Evolutionary conservation across 2,797 vertebrate genomes (phyloP), one percentile per base, ranked within the genome.

Genomic region (Clarias laeviceps): DNA sequence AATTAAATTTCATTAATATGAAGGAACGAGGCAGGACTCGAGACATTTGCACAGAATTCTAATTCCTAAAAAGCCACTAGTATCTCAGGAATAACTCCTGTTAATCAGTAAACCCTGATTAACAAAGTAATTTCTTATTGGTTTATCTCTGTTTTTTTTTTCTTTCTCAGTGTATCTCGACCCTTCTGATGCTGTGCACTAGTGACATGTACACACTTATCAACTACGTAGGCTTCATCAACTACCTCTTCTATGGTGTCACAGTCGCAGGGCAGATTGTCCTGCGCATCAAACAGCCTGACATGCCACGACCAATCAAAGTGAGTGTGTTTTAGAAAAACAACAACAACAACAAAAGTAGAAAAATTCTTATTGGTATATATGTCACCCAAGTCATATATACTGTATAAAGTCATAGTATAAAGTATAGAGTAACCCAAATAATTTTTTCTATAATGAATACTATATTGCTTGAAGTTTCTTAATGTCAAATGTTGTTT

Each of bases 171-270:
- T 97, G 97, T 80, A 86, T 97, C 74, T 98, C 97, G 78, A 98
- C 97, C 1, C 93, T 98, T 88, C 94, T 98, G 37, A 98, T 98
- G 97, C 93, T 98, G 93, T 97, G 97, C 93, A 98, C 97, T 89
- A 97, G 97, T 14, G 97, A 98, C 94, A 98, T 98, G 91, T 98
- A 98, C 95, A 97, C 97, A 0, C 97, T 98, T 85, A 98, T 98
- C 92, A 98, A 97, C 94, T 98, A 98, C 0, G 97, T 98, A 86
- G 97, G 97, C 79, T 98, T 98, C 93, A 98, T 98, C 94, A 98
- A 98, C 95, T 98, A 98, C 95, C 95, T 98, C 91, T 98, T 98
- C 93, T 98, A 98, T 0, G 97, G 97, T 20, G 96, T 98, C 88
- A 97, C 97, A 1, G 94, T 98, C 1, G 97, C 97, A 0, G 97